Percentiles rank a stretch among this genome's conserved stretches.
Evolutionary conservation across 2,797 vertebrate genomes (phyloP).

Genomic region (Aplochiton taeniatus): DNA sequence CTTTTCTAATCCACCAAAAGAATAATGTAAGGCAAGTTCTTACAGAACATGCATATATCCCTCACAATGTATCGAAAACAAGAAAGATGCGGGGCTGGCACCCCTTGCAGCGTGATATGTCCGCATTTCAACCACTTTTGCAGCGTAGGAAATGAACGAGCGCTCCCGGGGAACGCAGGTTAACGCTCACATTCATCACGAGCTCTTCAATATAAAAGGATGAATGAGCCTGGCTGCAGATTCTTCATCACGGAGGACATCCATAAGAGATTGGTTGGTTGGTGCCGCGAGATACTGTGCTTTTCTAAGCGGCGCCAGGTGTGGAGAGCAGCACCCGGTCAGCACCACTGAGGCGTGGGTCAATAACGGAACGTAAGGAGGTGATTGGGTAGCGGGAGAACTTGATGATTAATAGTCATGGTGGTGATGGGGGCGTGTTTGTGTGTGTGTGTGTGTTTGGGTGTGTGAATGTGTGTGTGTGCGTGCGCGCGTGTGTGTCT

Average conservation of each 20-base stretch:
- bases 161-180: too few species aligned
- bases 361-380: not conserved
- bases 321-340: constrained; percentile 55
- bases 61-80: too few species aligned
- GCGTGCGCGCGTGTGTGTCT: not conserved
- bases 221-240: too few species aligned
- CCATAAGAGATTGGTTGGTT: too few species aligned
- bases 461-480: constrained; percentile 1
- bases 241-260: too few species aligned
- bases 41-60: too few species aligned
- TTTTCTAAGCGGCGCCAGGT: constrained; percentile 76
- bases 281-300: constrained; percentile 33
- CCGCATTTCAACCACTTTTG: too few species aligned
- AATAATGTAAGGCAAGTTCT: not conserved
- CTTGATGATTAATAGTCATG: not conserved
- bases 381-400: constrained; percentile 22
- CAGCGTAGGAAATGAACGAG: too few species aligned
- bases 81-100: too few species aligned
- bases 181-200: too few species aligned
- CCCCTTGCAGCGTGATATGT: too few species aligned
- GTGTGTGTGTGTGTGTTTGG: not conserved
- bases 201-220: too few species aligned
- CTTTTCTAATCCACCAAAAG: not conserved
- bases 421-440: not conserved
- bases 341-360: constrained; percentile 20